Evolutionary conservation across 2,113 vertebrate genomes (phyloP).

Genomic region (Dunckerocampus dactyliophorus): DNA sequence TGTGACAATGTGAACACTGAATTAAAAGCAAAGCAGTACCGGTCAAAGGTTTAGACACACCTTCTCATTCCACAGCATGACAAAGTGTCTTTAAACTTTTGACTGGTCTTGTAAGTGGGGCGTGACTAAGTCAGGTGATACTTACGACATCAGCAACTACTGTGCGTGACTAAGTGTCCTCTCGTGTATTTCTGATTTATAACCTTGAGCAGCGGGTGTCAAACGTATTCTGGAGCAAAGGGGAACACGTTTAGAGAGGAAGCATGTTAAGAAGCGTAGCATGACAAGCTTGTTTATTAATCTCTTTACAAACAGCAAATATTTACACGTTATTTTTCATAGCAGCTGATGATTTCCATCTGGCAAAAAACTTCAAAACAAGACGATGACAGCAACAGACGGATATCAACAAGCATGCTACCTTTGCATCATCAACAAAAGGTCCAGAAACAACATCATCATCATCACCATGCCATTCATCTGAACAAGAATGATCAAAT

Average conservation of each 20-base stretch:
- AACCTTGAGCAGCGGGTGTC: slow-evolving; percentile 11
- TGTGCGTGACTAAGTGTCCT: not conserved
- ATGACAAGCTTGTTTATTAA: slow-evolving; percentile 4
- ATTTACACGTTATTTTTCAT: slow-evolving; percentile 44
- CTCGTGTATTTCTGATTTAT: not conserved
- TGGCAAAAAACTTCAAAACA: slow-evolving; percentile 20
- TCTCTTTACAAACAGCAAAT: slow-evolving; percentile 56
- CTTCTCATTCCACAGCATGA: no score
- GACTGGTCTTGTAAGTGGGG: not conserved
- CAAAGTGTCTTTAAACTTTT: no score
- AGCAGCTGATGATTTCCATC: slow-evolving; percentile 32
- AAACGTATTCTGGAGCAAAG: slow-evolving; percentile 7
- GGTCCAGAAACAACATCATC: slow-evolving; percentile 31
- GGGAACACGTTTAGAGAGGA: not conserved
- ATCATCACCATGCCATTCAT: slow-evolving; percentile 24
- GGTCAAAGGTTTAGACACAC: no score
- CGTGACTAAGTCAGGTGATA: not conserved
- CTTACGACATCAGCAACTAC: not conserved
- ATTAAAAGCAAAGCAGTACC: no score
- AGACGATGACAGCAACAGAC: slow-evolving; percentile 29
- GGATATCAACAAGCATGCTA: slow-evolving; percentile 52
- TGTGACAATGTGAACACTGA: no score
- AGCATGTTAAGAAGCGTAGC: not conserved
- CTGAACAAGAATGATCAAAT: slow-evolving; percentile 37
- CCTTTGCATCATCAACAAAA: slow-evolving; percentile 47